Evolutionary conservation across 1,140 invertebrate genomes (phyloP), one percentile per base, ranked within the genome.

Genomic region (Plodia interpunctella): DNA sequence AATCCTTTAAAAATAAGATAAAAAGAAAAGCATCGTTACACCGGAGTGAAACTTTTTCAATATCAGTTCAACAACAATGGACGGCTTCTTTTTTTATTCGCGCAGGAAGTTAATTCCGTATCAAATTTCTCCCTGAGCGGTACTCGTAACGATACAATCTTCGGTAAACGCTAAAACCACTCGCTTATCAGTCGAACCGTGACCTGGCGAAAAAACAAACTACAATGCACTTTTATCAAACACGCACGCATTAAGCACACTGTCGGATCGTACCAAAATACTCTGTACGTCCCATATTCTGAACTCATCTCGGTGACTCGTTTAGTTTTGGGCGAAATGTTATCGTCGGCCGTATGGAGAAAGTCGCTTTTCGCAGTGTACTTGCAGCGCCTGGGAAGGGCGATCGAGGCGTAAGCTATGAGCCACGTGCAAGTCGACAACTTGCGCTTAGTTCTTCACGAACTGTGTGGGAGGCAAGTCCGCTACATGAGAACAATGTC

Each of bases 371-470:
- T 88, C 72, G 73, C 74, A 70, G 66, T 74, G 62, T 62, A 65
- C 62, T 51, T 53, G 58, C 64, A 58, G 28, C 73, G 76, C 70
- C 78, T 78, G 81, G 86, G 84, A 86, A 87, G 84, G 84, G 83
- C 81, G 83, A 79, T 68, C 79, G 81, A 76, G 74, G 80, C 76
- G 79, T 85, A 83, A 83, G 80, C 81, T 82, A 78, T 76, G 65
- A 62, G 78, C 84, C 86, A 88, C 86, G 86, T 88, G 86, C 81
- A 75, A 71, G 70, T 79, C 78, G 71, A 83, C 76, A 84, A 87
- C 78, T 88, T 86, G 83, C 83, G 83, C 76, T 88, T 88, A 88
- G 86, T 88, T 88, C 83, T 86, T 87, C 83, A 79, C 81, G 73
- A 88, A 88, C 83, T 80, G 83, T 87, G 83, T 88, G 76, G 83